Conservation (phyloP, 2,888 invertebrate genomes). For the Aporophyla lueneburgensis region DNA sequence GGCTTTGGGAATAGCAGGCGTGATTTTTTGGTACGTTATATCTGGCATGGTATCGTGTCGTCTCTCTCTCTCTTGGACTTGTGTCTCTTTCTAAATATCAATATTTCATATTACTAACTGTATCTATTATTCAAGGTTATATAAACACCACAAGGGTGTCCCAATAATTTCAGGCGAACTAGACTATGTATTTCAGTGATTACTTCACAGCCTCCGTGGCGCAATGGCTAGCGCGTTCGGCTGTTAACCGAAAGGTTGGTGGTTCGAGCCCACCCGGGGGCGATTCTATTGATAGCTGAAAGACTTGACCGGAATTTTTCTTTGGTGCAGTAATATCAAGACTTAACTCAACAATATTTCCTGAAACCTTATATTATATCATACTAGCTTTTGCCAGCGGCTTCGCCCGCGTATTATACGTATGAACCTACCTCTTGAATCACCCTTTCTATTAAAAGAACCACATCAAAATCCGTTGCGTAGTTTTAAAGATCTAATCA, state of each 20-base stretch:
- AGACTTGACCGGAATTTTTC: background rate
- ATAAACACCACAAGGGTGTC: background rate
- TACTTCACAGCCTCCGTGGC: constrained; percentile 27
- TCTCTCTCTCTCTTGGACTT: background rate
- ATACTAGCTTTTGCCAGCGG: too few species aligned
- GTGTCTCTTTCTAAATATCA: background rate
- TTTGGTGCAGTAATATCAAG: background rate
- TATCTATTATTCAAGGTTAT: background rate
- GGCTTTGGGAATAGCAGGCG: accelerated
- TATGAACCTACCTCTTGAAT: too few species aligned
- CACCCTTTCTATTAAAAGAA: too few species aligned
- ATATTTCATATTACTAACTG: background rate
- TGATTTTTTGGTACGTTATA: background rate
- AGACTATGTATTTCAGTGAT: background rate
- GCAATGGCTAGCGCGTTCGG: constrained; percentile 98
- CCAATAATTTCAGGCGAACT: background rate
- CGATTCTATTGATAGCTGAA: constrained; percentile 80
- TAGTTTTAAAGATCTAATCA: too few species aligned
- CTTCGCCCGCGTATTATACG: too few species aligned
- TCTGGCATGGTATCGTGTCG: background rate
- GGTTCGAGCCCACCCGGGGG: constrained; percentile 99
- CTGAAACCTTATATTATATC: background rate
- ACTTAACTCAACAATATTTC: background rate
- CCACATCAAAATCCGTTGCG: too few species aligned
- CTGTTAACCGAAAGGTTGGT: constrained; percentile 99